Base-by-base conservation (phyloP, 2,113 vertebrate species). In the Nerophis ophidion region DNA sequence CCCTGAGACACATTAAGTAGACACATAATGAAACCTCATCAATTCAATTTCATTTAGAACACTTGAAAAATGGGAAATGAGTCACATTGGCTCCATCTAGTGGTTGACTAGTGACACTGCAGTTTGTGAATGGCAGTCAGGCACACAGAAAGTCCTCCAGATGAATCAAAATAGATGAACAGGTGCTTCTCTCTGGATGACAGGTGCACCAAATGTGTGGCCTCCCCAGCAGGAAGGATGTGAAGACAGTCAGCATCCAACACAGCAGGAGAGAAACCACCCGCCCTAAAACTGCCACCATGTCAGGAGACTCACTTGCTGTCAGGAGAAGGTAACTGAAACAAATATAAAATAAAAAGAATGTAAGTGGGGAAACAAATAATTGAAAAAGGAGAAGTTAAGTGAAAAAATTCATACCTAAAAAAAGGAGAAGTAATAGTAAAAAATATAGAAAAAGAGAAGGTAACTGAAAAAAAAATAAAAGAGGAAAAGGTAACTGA, bases 151-250 rank as follows among this genome's bases (percentile, higher is more conserved):
- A 11, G 7, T 51, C 33, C 16, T 35, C 15, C 15, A 14, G 5
- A 26, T 57, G n/a, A 1, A 54, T 33, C 5, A 34, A 52, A 4
- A 51, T 17, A 19, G 51, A 62, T 38, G 55, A 61, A 53, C 45
- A 59, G 54, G 42, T 66, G 46, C 57, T 45, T 57, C 48, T 61
- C 48, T 75, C 26, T 19, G 48, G 57, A 19, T 61, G 57, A 53
- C 75, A 92, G 94, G 90, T 95, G 33, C 89, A 84, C 51, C 91
- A 87, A 59, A 71, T 92, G 55, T 95, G 94, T 73, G 93, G 93
- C 26, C 76, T 60, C 60, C 88, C 90, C n/a, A 68, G 76, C 63
- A 91, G 88, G 76, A 87, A 74, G 61, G 59, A 81, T 10, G 75
- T 61, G 0, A 79, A 87, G 70, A 87, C 88, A 6, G 52, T 84